Evolutionary conservation across 2,113 vertebrate species (phyloP).

Genomic region (Indicator maculatus): DNA sequence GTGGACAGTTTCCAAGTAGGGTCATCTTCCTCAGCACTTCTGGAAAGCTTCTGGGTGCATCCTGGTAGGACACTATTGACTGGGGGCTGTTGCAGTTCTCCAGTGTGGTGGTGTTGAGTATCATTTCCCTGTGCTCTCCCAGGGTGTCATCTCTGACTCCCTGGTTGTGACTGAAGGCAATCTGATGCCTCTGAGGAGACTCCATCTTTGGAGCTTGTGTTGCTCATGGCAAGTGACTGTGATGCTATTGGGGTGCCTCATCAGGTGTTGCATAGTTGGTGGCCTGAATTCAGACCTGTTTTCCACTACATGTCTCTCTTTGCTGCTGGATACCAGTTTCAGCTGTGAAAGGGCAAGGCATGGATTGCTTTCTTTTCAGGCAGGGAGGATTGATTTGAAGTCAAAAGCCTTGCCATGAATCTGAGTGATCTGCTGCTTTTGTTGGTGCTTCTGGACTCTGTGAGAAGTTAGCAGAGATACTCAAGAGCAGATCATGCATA

Average conservation of each 20-base stretch:
- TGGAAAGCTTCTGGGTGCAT: neutral
- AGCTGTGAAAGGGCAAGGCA: neutral
- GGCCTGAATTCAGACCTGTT: neutral
- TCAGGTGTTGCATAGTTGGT: neutral
- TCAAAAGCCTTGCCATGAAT: neutral
- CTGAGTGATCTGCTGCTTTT: neutral
- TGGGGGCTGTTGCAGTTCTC: accelerated
- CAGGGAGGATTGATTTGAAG: neutral
- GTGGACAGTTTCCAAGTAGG: neutral
- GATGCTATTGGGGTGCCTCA: neutral
- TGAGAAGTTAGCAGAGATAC: neutral
- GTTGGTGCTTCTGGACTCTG: neutral
- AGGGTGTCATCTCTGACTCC: neutral
- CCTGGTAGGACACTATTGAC: neutral
- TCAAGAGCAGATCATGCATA: neutral
- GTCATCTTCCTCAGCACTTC: accelerated
- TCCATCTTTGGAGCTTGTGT: neutral
- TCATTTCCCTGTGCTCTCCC: accelerated
- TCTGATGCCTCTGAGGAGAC: neutral
- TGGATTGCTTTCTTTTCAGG: neutral
- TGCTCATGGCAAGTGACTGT: neutral
- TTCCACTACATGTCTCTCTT: neutral
- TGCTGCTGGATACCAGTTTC: neutral
- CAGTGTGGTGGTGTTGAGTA: accelerated
- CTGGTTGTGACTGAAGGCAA: neutral